phyloP scores from a whole-genome alignment of 1,140 invertebrate genomes.

The Papilio polytes region DNA sequence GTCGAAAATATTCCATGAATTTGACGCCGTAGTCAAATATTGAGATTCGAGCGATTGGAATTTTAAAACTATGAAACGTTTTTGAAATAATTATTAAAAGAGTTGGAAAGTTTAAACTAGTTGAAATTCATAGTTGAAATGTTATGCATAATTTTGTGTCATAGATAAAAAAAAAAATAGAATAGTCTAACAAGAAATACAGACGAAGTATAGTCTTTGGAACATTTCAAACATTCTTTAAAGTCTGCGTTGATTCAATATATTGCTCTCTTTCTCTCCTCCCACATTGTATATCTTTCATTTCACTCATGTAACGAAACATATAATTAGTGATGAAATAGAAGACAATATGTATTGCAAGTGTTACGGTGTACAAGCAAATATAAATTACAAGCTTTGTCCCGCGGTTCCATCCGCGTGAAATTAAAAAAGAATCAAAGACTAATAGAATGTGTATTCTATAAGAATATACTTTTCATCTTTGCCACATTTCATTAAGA shows the following conservation, averaged over 20 bases:
- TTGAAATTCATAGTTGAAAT: background rate
- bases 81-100: background rate
- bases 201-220: no score
- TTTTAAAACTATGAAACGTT: conserved; percentile 13
- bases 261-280: background rate
- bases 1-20: conserved; percentile 4
- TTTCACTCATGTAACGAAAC: background rate
- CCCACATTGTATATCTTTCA: background rate
- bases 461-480: no score
- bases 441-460: no score
- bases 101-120: conserved; percentile 13
- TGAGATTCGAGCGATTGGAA: conserved; percentile 6
- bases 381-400: no score
- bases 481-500: no score
- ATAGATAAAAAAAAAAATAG: background rate
- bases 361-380: no score
- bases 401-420: no score
- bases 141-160: background rate
- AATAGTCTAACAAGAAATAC: background rate
- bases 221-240: background rate
- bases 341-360: no score
- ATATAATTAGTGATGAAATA: background rate
- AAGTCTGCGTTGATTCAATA: background rate
- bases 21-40: conserved; percentile 9
- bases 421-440: no score